phyloP scores from a whole-genome alignment of 2,113 vertebrate species.

The Callochromis pleurospilus region DNA sequence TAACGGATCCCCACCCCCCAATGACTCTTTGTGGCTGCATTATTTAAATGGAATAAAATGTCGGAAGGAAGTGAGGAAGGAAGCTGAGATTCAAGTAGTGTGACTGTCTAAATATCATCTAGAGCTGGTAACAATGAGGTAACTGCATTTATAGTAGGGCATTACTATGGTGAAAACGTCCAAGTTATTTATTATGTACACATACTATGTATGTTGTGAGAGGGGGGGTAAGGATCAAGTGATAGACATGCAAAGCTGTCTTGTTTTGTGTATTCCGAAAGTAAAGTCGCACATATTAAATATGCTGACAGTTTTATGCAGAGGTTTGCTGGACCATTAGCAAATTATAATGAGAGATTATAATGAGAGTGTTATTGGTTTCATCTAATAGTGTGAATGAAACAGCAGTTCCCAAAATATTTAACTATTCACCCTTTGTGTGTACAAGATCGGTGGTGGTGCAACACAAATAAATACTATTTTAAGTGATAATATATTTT shows the following conservation, averaged over 20 bases:
- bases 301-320: background rate
- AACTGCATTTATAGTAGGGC: conserved; percentile 2
- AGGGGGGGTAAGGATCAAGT: background rate
- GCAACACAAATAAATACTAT: background rate
- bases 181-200: background rate
- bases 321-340: background rate
- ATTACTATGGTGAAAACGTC: conserved; percentile 11
- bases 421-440: too few relatives aligned
- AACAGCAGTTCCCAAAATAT: too few relatives aligned
- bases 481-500: background rate
- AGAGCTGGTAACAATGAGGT: conserved; percentile 9
- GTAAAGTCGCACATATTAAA: background rate
- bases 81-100: conserved; percentile 34
- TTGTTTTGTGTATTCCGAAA: background rate
- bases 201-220: background rate
- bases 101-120: conserved; percentile 41
- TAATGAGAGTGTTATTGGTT: background rate
- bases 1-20: conserved; percentile 54
- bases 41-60: conserved; percentile 71
- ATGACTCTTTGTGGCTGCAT: conserved; percentile 64
- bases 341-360: background rate
- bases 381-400: background rate
- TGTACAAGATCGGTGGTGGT: background rate
- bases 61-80: conserved; percentile 54
- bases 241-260: background rate